Conservation (phyloP, 2,113 vertebrate genomes). For the Anoura caudifer region DNA sequence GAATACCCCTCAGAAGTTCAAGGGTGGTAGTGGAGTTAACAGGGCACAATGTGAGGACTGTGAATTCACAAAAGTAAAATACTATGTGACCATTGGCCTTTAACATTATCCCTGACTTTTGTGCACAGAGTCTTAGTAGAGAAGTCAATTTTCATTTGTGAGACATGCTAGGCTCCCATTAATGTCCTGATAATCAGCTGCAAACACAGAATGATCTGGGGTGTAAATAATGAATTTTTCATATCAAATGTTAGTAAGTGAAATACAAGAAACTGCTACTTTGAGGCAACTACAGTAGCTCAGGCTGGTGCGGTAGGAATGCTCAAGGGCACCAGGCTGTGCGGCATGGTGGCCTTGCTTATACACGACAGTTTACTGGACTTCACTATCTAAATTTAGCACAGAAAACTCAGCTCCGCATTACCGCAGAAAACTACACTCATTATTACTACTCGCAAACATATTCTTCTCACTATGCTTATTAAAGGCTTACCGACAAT, state of each 20-base stretch:
- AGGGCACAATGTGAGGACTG: not conserved
- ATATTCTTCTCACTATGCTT: not conserved
- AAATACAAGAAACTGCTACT: not conserved
- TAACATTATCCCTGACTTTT: not conserved
- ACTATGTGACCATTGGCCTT: not conserved
- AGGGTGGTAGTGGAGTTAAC: not conserved
- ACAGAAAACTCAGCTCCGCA: not conserved
- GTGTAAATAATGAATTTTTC: not conserved
- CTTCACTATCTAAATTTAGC: not conserved
- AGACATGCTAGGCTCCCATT: not conserved
- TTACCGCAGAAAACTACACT: too few relatives aligned
- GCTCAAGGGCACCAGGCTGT: not conserved
- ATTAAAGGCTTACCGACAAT: not conserved
- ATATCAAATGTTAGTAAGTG: not conserved
- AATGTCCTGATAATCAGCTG: not conserved
- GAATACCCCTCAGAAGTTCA: slow-evolving; percentile 8
- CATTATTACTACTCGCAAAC: not conserved
- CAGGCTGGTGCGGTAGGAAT: not conserved
- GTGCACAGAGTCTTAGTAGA: not conserved
- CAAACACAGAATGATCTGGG: not conserved
- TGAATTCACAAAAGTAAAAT: not conserved
- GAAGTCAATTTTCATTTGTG: not conserved
- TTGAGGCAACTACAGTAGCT: not conserved
- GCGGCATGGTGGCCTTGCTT: not conserved
- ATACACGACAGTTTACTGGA: not conserved